A percentile compares a stretch with the other conserved stretches of the same genome.
phyloP scores from a whole-genome alignment of 2,113 vertebrate genomes.

The Phalacrocorax pelagicus region DNA sequence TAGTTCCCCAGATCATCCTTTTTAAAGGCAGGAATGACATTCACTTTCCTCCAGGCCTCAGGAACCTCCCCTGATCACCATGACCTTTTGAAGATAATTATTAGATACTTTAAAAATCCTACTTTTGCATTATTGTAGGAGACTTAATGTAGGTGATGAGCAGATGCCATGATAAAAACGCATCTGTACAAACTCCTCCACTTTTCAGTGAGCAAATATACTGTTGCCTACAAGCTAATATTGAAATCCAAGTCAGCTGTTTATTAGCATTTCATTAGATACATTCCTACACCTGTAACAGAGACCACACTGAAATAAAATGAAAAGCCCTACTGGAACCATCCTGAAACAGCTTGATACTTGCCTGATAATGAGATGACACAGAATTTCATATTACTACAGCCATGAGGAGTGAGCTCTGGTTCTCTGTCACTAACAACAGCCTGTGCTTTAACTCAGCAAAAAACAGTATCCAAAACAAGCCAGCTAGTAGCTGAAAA shows the following conservation, averaged over 20 bases:
- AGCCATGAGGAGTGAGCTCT: background rate
- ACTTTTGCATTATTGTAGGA: too few relatives aligned
- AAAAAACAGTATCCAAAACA: background rate
- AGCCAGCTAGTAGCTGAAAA: background rate
- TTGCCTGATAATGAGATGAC: background rate
- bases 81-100: slow-evolving; percentile 32
- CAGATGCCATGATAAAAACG: background rate
- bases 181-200: background rate
- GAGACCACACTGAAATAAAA: background rate
- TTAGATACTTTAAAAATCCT: background rate
- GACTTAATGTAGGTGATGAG: background rate
- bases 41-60: background rate
- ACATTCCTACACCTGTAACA: background rate
- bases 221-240: background rate
- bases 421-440: background rate
- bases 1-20: background rate
- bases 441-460: background rate
- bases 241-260: background rate
- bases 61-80: background rate
- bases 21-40: background rate
- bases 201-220: background rate
- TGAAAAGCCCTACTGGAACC: background rate
- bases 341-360: background rate
- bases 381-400: background rate
- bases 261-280: background rate